A percentile compares a stretch with the other conserved stretches of the same genome.
These are phyloP conservation scores for Leucozona laternaria DNA, from an alignment of 2,888 invertebrate genomes.

Conservation along the genomic window DNA sequence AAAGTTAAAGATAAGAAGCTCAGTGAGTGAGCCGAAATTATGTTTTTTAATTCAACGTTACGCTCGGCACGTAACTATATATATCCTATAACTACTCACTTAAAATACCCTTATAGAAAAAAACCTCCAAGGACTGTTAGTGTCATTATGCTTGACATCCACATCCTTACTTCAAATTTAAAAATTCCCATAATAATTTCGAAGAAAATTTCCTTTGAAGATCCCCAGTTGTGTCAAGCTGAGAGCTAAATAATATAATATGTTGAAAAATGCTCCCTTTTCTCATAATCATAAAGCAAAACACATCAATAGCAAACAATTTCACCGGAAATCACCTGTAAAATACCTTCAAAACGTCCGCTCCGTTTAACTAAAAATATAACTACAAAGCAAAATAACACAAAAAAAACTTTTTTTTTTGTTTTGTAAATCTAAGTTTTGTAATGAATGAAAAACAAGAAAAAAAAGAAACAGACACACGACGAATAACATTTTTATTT, in stretches of 20 bases:
- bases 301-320: slow-evolving; percentile 65
- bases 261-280: background rate
- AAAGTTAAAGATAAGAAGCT: too few species aligned
- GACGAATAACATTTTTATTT: slow-evolving; percentile 38
- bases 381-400: slow-evolving; percentile 16
- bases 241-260: background rate
- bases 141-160: background rate
- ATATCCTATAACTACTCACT: too few species aligned
- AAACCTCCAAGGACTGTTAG: too few species aligned
- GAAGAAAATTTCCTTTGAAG: slow-evolving; percentile 6
- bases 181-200: background rate
- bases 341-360: slow-evolving; percentile 62
- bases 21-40: too few species aligned
- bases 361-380: slow-evolving; percentile 41
- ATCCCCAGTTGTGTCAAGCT: background rate
- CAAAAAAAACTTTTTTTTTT: background rate
- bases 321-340: slow-evolving; percentile 74
- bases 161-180: background rate
- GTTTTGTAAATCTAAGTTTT: background rate
- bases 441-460: slow-evolving; percentile 1
- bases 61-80: too few species aligned
- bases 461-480: slow-evolving; percentile 17
- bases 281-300: background rate
- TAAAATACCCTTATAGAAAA: too few species aligned
- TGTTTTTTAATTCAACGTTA: too few species aligned